Conservation (phyloP, 2,888 invertebrate genomes). For the Sminthurinus aureus region DNA sequence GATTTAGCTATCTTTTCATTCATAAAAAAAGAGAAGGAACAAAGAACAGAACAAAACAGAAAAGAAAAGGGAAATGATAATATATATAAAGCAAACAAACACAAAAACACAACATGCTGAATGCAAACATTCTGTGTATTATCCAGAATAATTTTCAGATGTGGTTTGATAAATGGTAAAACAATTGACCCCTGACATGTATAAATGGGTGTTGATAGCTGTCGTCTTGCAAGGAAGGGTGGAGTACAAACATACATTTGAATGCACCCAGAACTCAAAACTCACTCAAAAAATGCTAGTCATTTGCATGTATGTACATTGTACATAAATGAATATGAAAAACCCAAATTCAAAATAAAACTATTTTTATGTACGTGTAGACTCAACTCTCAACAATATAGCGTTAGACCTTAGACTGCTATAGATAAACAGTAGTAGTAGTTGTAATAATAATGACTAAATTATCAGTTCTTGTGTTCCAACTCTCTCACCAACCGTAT, state of each 20-base stretch:
- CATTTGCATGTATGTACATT: not conserved
- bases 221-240: conserved; percentile 44
- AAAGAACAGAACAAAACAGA: not conserved
- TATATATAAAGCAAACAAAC: not conserved
- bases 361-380: not conserved
- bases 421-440: not conserved
- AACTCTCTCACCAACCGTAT: not conserved
- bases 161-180: conserved; percentile 22
- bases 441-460: not conserved
- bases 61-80: not conserved
- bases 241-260: conserved; percentile 33
- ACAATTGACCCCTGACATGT: conserved; percentile 43
- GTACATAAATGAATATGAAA: not conserved
- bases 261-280: not conserved
- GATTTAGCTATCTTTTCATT: too few relatives aligned
- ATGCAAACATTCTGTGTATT: too few relatives aligned
- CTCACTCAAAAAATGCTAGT: not conserved
- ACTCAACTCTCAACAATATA: not conserved
- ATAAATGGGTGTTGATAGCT: conserved; percentile 45
- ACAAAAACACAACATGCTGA: not conserved
- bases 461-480: not conserved
- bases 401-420: not conserved
- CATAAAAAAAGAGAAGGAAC: too few relatives aligned
- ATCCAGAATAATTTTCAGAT: conserved; percentile 14
- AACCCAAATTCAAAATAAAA: not conserved